Percentiles rank a stretch among this genome's conserved stretches.
Conservation (phyloP, 2,797 vertebrate genomes). For the Chiroxiphia lanceolata region DNA sequence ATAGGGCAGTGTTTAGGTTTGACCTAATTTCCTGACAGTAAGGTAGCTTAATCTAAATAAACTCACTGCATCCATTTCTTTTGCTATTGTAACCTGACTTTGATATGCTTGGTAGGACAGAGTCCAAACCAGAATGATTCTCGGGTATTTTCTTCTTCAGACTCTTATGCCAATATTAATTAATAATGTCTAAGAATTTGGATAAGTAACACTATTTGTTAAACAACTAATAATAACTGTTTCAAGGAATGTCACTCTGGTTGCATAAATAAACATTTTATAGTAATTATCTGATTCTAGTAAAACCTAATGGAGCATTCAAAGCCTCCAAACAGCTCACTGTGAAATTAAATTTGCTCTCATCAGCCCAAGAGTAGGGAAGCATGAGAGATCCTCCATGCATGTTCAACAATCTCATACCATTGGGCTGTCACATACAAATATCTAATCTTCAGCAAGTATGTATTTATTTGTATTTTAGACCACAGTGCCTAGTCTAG, state of each 20-base stretch:
- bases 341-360: conserved; percentile 42
- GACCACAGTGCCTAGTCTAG: not conserved
- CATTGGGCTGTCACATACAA: not conserved
- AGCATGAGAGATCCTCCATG: not conserved
- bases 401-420: not conserved
- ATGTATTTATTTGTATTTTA: not conserved
- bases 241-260: not conserved
- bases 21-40: not conserved
- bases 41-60: not conserved
- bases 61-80: not conserved
- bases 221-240: not conserved
- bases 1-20: not conserved
- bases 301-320: conserved; percentile 38
- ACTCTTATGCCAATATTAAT: not conserved
- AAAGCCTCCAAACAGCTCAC: not conserved
- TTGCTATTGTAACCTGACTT: not conserved
- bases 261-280: conserved; percentile 33
- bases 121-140: not conserved
- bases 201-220: not conserved
- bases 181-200: not conserved
- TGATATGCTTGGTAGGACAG: not conserved
- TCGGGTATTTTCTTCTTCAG: not conserved
- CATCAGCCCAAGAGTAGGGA: not conserved
- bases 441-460: not conserved
- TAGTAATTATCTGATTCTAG: conserved; percentile 43